These are phyloP conservation scores for Aromia moschata DNA, from an alignment of 2,888 invertebrate species.

Conservation along the genomic window DNA sequence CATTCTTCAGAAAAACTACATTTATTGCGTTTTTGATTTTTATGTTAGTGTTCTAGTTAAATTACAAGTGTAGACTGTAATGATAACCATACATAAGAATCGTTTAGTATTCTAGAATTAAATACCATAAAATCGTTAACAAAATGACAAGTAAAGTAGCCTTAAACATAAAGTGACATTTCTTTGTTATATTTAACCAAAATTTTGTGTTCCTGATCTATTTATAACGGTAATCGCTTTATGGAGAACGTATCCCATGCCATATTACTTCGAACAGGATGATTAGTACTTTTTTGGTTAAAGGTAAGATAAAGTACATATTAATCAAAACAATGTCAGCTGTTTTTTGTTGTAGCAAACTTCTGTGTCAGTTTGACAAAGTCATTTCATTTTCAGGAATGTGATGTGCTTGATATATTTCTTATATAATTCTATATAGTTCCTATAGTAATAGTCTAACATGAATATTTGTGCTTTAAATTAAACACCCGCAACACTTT, in stretches of 20 bases:
- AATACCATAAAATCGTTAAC: background rate
- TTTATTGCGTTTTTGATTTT: constrained; percentile 4
- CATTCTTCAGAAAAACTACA: too few species aligned
- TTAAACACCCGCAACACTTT: too few species aligned
- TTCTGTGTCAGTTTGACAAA: too few species aligned
- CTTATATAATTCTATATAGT: too few species aligned
- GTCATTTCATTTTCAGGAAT: too few species aligned
- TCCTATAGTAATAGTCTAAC: too few species aligned
- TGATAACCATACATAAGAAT: too few species aligned
- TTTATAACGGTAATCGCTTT: constrained; percentile 6
- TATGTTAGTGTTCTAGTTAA: background rate
- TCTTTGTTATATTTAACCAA: constrained; percentile 46
- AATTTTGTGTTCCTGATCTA: constrained; percentile 35
- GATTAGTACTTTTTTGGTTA: constrained; percentile 12
- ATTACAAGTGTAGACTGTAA: too few species aligned
- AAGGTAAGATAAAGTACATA: constrained; percentile 30
- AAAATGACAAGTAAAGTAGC: background rate
- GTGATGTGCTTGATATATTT: too few species aligned
- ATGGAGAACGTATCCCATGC: constrained; percentile 4
- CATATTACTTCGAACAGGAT: constrained; percentile 16
- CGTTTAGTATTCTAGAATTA: too few species aligned
- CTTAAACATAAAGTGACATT: constrained; percentile 40
- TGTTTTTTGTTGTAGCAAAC: constrained; percentile 37
- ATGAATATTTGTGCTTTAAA: too few species aligned
- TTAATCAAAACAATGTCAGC: constrained; percentile 29